Percentiles rank a stretch among this genome's conserved stretches.
Evolutionary conservation across 1,140 invertebrate species (phyloP).

Genomic region (Leguminivora glycinivorella): DNA sequence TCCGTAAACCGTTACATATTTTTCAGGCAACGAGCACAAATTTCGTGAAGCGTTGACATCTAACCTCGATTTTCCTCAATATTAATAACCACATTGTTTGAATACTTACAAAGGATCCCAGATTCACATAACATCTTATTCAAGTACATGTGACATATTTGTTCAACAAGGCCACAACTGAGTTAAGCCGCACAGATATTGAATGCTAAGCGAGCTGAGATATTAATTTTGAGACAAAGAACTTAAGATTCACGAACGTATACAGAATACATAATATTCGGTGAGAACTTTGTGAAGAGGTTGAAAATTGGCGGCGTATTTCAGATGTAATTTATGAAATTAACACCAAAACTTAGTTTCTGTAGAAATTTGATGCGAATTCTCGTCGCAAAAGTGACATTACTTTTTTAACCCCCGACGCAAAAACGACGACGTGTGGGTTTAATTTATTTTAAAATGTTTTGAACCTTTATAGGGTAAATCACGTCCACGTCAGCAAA

Average conservation of each 20-base stretch:
- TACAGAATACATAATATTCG: neutral
- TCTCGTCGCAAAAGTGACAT: no score
- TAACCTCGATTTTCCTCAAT: neutral
- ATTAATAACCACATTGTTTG: neutral
- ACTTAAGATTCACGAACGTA: conserved; percentile 21
- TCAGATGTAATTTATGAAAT: neutral
- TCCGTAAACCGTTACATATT: neutral
- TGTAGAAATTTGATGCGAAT: no score
- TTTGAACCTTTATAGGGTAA: no score
- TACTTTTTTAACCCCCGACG: no score
- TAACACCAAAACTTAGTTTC: no score
- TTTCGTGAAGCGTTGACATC: neutral
- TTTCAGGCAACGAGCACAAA: neutral
- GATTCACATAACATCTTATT: conserved; percentile 3
- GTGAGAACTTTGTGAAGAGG: neutral
- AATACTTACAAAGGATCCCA: neutral
- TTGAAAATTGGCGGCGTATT: neutral
- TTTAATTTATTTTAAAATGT: no score
- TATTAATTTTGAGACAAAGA: conserved; percentile 22
- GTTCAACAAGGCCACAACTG: conserved; percentile 11
- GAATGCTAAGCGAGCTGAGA: conserved; percentile 4
- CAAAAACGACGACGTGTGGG: no score
- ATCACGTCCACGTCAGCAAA: no score
- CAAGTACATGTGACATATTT: conserved; percentile 16
- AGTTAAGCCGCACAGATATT: conserved; percentile 1